Evolutionary conservation across 2,888 invertebrate genomes (phyloP).

Genomic region (Limnephilus rhombicus): DNA sequence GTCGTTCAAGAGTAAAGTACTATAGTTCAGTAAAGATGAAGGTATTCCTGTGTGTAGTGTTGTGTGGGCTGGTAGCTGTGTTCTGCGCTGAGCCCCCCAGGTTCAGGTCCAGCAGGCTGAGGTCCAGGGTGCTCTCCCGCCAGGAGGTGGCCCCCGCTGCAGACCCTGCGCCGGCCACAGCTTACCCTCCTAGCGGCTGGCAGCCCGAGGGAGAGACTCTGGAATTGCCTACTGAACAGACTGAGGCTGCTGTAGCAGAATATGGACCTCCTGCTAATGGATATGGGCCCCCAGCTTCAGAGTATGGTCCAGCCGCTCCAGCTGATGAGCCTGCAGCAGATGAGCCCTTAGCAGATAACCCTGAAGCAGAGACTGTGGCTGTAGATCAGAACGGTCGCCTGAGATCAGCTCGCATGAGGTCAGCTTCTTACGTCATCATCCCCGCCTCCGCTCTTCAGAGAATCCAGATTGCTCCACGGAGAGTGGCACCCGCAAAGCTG

Average conservation of each 20-base stretch:
- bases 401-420: neutral
- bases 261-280: constrained; percentile 67
- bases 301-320: constrained; percentile 47
- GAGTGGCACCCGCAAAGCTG: neutral
- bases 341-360: neutral
- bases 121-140: constrained; percentile 36
- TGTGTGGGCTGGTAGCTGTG: constrained; percentile 48
- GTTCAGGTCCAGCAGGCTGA: constrained; percentile 32
- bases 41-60: constrained; percentile 44
- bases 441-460: neutral
- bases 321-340: constrained; percentile 12
- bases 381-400: constrained; percentile 37
- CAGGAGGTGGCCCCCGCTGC: constrained; percentile 48
- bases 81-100: constrained; percentile 53
- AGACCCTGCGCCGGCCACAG: constrained; percentile 28
- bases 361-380: constrained; percentile 43
- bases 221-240: constrained; percentile 71
- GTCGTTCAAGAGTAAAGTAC: neutral
- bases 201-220: constrained; percentile 73
- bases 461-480: constrained; percentile 2
- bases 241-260: constrained; percentile 67
- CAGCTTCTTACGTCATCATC: neutral
- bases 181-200: constrained; percentile 74
- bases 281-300: constrained; percentile 68
- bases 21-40: constrained; percentile 60